These are phyloP conservation scores for Datnioides undecimradiatus DNA, from an alignment of 2,113 vertebrate genomes.

Conservation along the genomic window DNA sequence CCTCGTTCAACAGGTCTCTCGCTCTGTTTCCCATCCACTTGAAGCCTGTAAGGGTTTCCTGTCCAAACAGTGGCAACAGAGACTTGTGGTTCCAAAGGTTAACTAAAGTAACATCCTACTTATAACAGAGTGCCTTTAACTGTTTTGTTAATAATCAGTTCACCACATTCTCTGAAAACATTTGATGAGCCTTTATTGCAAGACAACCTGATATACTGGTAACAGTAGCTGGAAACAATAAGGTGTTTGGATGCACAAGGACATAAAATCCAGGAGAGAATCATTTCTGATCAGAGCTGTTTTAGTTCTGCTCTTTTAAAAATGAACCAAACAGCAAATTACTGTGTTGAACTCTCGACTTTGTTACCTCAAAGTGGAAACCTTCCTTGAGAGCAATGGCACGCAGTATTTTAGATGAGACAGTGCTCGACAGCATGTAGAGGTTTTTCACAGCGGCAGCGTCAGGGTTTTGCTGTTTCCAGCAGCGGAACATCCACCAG, in stretches of 20 bases:
- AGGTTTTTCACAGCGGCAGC: slow-evolving; percentile 85
- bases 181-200: neutral
- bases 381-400: slow-evolving; percentile 97
- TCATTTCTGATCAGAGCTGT: too few relatives aligned
- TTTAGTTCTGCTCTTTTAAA: too few relatives aligned
- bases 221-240: neutral
- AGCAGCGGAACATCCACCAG: slow-evolving; percentile 96
- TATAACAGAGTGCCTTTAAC: neutral
- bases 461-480: slow-evolving; percentile 88
- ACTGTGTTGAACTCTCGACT: neutral
- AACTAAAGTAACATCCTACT: neutral
- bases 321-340: too few relatives aligned
- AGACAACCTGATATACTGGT: too few relatives aligned
- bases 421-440: slow-evolving; percentile 97
- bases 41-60: slow-evolving; percentile 98
- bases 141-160: neutral
- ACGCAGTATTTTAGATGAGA: slow-evolving; percentile 96
- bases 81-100: slow-evolving; percentile 7
- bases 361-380: slow-evolving; percentile 95
- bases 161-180: neutral
- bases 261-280: neutral
- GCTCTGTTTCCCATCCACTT: slow-evolving; percentile 99
- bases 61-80: slow-evolving; percentile 35
- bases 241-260: neutral
- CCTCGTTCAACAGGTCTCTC: slow-evolving; percentile 91